Evolutionary conservation across 2,888 invertebrate species (phyloP).

Genomic region (Buathra laborator): DNA sequence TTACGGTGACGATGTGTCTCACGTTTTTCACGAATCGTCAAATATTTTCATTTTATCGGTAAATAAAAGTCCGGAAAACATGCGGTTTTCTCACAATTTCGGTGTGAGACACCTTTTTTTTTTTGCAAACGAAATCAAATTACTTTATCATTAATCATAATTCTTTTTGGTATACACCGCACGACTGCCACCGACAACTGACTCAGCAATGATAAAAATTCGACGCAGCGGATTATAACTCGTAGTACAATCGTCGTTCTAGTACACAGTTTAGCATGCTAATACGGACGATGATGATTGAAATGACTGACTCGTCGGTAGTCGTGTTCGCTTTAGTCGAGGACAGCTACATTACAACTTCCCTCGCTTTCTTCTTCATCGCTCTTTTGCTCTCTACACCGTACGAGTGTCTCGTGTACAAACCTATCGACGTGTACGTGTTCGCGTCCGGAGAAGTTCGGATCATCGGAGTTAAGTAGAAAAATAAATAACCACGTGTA

Average conservation of each 20-base stretch:
- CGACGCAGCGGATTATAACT: constrained; percentile 45
- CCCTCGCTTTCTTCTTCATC: constrained; percentile 46
- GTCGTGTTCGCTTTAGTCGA: constrained; percentile 3
- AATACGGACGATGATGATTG: constrained; percentile 62
- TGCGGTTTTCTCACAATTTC: no score
- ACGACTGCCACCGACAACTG: background rate
- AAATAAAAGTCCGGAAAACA: no score
- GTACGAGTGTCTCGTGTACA: background rate
- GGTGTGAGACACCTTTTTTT: background rate
- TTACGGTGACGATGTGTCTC: background rate
- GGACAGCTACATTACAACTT: background rate
- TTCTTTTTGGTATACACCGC: background rate
- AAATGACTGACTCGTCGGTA: constrained; percentile 55
- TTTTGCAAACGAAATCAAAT: constrained; percentile 4
- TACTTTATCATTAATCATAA: constrained; percentile 34
- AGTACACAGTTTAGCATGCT: constrained; percentile 40
- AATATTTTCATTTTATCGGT: no score
- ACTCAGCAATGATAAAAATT: constrained; percentile 50
- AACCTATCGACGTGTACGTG: constrained; percentile 5
- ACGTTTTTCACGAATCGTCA: no score
- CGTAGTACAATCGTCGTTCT: constrained; percentile 45
- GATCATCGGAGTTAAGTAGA: constrained; percentile 47
- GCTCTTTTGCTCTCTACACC: constrained; percentile 28
- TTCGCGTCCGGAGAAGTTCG: constrained; percentile 37
- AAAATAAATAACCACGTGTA: constrained; percentile 34